Evolutionary conservation across 2,888 invertebrate genomes (phyloP), one percentile per base, ranked within the genome.

Genomic region (Lacanobia oleracea): DNA sequence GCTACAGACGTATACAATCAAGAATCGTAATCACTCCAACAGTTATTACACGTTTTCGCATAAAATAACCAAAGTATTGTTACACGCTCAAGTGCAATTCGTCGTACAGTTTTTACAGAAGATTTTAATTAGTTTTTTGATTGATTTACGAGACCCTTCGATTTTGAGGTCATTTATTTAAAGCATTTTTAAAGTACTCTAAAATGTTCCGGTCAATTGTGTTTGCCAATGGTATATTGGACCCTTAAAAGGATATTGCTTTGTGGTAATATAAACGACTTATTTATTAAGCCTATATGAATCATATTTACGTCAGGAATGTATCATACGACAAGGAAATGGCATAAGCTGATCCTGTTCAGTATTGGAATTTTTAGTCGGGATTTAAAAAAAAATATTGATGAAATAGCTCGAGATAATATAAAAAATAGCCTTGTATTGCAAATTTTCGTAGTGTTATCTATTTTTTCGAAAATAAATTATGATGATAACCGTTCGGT

Each of bases 51-150:
- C 79, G 68, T 80, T 73, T 85, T 85, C 83, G 69, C 84, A 82
- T 86, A 83, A 91, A 89, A 88, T 85, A 85, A 82, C 83, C 69
- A 64, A 69, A 62, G 82, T 87, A 89, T 91, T 91, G 88, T 91
- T 88, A 83, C 81, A 83, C 65, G 72, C 70, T 70, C 84, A 76
- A 80, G 74, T 75, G 74, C 86, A 70, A 72, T 82, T 57, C 77
- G 68, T 66, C 73, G 71, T 45, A 59, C 63, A 64, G 75, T 67
- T 72, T 83, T 87, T 87, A 87, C 84, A 85, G 84, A 86, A 84
- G 67, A 70, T 84, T 88, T 91, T 91, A 91, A 91, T 91, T 90
- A 89, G 86, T 77, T 89, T 87, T 87, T 71, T 87, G 89, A 89
- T 89, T 91, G 91, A 91, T 92, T 91, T 91, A 91, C 77, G 88